These are phyloP conservation scores for Drosophila flavopinicola DNA, from an alignment of 2,888 invertebrate species.

Conservation along the genomic window DNA sequence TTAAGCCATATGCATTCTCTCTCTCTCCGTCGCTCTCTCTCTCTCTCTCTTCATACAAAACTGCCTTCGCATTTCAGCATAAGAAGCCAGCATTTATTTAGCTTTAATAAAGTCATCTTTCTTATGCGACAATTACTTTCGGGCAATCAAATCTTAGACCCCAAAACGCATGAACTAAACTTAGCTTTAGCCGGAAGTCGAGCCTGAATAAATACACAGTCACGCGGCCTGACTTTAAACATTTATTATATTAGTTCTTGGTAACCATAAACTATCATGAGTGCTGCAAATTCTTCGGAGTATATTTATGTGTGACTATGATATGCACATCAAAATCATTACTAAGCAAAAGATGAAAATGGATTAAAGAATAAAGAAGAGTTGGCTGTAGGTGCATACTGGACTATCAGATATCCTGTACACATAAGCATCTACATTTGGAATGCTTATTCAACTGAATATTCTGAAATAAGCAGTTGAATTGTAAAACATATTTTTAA, in stretches of 20 bases:
- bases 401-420: too few relatives aligned
- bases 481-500: too few relatives aligned
- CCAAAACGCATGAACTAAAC: neutral
- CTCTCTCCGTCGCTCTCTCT: neutral
- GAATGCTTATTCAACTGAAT: too few relatives aligned
- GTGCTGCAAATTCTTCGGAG: neutral
- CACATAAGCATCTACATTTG: too few relatives aligned
- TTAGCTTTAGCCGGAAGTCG: too few relatives aligned
- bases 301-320: too few relatives aligned
- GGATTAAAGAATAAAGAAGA: too few relatives aligned
- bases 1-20: conserved; percentile 21
- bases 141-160: conserved; percentile 17
- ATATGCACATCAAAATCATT: too few relatives aligned
- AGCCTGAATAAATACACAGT: neutral
- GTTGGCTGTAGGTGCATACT: too few relatives aligned
- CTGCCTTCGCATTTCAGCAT: conserved; percentile 1
- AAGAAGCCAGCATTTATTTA: conserved; percentile 3
- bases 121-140: conserved; percentile 17
- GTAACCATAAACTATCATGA: neutral
- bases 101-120: conserved; percentile 22
- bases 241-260: neutral
- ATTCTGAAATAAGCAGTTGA: too few relatives aligned
- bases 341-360: too few relatives aligned
- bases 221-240: neutral
- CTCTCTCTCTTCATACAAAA: neutral